These are phyloP conservation scores for Chaetogeoica ovagalla DNA, from an alignment of 2,888 invertebrate species.

Conservation along the genomic window DNA sequence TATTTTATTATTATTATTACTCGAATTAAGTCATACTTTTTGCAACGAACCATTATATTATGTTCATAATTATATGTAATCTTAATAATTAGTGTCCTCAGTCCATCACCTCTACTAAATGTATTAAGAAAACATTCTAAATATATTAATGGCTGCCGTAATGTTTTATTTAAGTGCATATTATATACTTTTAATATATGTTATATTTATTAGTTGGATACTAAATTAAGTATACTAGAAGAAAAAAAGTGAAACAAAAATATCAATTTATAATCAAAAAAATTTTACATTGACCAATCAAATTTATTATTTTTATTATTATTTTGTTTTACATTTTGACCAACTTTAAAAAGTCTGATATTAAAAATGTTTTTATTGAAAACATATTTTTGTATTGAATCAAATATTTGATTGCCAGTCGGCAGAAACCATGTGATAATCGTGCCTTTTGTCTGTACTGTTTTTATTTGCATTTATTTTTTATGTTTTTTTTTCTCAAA, in stretches of 20 bases:
- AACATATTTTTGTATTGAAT: conserved; percentile 42
- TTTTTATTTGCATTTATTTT: conserved; percentile 49
- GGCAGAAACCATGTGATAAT: conserved; percentile 52
- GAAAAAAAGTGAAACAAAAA: conserved; percentile 20
- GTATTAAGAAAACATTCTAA: conserved; percentile 13
- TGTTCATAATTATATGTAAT: conserved; percentile 33
- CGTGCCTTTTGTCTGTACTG: conserved; percentile 48
- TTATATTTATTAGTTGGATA: background rate
- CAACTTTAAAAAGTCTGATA: conserved; percentile 49
- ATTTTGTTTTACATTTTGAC: conserved; percentile 14
- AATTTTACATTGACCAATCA: conserved; percentile 27
- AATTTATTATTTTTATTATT: conserved; percentile 8
- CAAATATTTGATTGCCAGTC: conserved; percentile 42
- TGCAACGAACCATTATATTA: conserved; percentile 29
- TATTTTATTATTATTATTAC: background rate
- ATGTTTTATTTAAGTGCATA: background rate
- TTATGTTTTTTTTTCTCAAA: conserved; percentile 11
- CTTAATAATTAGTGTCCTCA: conserved; percentile 34
- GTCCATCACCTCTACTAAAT: conserved; percentile 11
- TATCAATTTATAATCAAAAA: conserved; percentile 45
- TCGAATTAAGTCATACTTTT: conserved; percentile 33
- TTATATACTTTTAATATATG: conserved; percentile 11
- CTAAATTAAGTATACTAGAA: conserved; percentile 25
- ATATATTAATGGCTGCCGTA: background rate
- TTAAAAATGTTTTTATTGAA: conserved; percentile 28